Evolutionary conservation across 2,888 invertebrate genomes (phyloP).

Genomic region (Tetanocera ferruginea): DNA sequence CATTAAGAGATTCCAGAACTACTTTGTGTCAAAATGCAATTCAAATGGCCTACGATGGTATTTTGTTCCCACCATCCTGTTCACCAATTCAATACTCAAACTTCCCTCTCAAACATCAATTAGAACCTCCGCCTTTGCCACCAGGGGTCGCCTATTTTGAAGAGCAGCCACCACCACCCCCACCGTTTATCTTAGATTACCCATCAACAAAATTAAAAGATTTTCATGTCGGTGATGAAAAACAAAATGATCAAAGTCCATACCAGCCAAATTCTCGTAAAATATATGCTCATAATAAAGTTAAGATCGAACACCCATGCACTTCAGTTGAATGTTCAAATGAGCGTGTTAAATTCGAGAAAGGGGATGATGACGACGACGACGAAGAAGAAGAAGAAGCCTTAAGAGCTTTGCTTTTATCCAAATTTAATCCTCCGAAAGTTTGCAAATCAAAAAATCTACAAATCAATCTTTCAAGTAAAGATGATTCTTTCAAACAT

Average conservation of each 20-base stretch:
- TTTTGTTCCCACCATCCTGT: neutral
- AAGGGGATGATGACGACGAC: slow-evolving; percentile 54
- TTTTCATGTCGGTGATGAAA: neutral
- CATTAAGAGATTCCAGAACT: neutral
- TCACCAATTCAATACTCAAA: slow-evolving; percentile 1
- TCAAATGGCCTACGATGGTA: slow-evolving; percentile 34
- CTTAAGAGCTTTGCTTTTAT: slow-evolving; percentile 61
- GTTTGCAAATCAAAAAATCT: slow-evolving; percentile 35
- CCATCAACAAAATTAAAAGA: neutral
- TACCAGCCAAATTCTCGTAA: neutral
- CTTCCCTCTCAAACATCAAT: slow-evolving; percentile 15
- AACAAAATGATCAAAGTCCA: neutral
- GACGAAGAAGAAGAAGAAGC: slow-evolving; percentile 63
- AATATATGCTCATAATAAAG: neutral
- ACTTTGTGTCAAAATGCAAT: slow-evolving; percentile 12
- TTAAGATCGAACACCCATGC: neutral
- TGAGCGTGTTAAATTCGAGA: neutral
- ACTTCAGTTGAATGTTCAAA: neutral
- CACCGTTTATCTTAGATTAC: slow-evolving; percentile 13
- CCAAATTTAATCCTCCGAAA: slow-evolving; percentile 57
- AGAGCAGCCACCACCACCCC: slow-evolving; percentile 54
- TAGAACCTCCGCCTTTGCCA: slow-evolving; percentile 13
- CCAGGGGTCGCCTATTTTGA: slow-evolving; percentile 26
- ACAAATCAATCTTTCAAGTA: neutral
- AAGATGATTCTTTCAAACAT: slow-evolving; percentile 34